Conservation (phyloP, 1,140 invertebrate genomes). For the Agrilus planipennis region DNA sequence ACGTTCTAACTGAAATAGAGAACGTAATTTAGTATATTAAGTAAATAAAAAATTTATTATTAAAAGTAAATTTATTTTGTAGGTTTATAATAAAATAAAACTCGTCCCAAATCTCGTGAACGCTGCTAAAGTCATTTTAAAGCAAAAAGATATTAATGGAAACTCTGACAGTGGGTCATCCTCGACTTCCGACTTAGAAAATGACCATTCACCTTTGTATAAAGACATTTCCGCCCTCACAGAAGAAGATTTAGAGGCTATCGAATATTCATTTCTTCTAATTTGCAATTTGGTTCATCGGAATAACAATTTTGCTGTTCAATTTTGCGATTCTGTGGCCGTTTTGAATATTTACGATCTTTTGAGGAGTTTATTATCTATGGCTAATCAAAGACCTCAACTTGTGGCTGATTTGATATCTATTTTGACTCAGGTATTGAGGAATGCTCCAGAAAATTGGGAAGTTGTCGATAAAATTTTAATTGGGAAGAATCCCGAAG, state of each 20-base stretch:
- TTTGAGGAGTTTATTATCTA: slow-evolving; percentile 34
- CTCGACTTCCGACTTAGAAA: slow-evolving; percentile 5
- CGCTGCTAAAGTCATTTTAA: slow-evolving; percentile 51
- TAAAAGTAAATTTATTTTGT: neutral
- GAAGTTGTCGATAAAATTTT: slow-evolving; percentile 62
- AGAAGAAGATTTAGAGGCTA: slow-evolving; percentile 47
- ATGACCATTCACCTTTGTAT: slow-evolving; percentile 5
- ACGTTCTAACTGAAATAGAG: slow-evolving; percentile 45
- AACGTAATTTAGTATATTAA: slow-evolving; percentile 35
- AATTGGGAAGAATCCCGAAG: slow-evolving; percentile 32
- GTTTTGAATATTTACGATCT: slow-evolving; percentile 46
- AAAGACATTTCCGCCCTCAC: slow-evolving; percentile 36
- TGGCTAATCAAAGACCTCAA: slow-evolving; percentile 46
- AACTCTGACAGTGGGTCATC: slow-evolving; percentile 7
- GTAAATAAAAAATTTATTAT: neutral
- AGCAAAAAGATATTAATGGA: slow-evolving; percentile 28
- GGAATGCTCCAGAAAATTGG: slow-evolving; percentile 59
- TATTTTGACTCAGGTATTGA: slow-evolving; percentile 60
- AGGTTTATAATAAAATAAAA: slow-evolving; percentile 36
- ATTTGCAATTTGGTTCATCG: slow-evolving; percentile 59
- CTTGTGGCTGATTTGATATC: slow-evolving; percentile 56
- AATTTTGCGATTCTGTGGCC: slow-evolving; percentile 66
- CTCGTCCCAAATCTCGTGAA: slow-evolving; percentile 66
- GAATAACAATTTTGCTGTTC: slow-evolving; percentile 55
- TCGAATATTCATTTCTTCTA: slow-evolving; percentile 54